Conservation (phyloP, 2,888 invertebrate genomes). For the Zygothrica quintamaculata region DNA sequence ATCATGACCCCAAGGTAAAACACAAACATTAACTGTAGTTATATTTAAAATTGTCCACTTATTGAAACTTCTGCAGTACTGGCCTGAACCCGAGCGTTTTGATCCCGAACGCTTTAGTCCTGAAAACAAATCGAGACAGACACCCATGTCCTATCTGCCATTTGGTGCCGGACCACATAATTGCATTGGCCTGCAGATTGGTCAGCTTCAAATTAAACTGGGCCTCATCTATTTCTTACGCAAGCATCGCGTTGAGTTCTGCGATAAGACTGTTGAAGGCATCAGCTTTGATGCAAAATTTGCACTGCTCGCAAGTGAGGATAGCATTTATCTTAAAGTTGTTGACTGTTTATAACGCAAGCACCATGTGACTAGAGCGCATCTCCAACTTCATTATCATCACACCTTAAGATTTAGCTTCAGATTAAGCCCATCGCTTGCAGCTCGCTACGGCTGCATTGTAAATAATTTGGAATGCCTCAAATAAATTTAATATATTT, state of each 20-base stretch:
- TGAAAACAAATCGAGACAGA: conserved; percentile 72
- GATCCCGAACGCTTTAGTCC: conserved; percentile 82
- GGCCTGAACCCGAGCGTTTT: conserved; percentile 82
- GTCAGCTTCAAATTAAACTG: conserved; percentile 79
- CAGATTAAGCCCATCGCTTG: conserved; percentile 1
- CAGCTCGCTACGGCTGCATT: conserved; percentile 21
- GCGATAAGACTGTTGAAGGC: conserved; percentile 73
- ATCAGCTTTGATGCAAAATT: conserved; percentile 80
- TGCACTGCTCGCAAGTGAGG: conserved; percentile 76
- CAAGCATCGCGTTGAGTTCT: conserved; percentile 79
- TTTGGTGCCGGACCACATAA: conserved; percentile 82
- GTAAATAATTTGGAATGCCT: conserved; percentile 53
- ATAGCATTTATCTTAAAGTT: conserved; percentile 77
- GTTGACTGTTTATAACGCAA: conserved; percentile 69
- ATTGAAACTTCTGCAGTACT: conserved; percentile 67
- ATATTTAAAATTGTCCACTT: background rate
- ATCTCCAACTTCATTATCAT: conserved; percentile 1
- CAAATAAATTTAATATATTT: conserved; percentile 55
- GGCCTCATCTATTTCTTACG: conserved; percentile 83
- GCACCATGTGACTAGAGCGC: conserved; percentile 13
- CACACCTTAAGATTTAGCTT: conserved; percentile 9
- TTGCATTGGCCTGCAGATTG: conserved; percentile 83
- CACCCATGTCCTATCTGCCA: conserved; percentile 82
- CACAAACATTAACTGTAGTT: too few species aligned
- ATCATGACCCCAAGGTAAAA: conserved; percentile 83